Conservation (phyloP, 2,113 vertebrate genomes). For the Chionomys nivalis region DNA sequence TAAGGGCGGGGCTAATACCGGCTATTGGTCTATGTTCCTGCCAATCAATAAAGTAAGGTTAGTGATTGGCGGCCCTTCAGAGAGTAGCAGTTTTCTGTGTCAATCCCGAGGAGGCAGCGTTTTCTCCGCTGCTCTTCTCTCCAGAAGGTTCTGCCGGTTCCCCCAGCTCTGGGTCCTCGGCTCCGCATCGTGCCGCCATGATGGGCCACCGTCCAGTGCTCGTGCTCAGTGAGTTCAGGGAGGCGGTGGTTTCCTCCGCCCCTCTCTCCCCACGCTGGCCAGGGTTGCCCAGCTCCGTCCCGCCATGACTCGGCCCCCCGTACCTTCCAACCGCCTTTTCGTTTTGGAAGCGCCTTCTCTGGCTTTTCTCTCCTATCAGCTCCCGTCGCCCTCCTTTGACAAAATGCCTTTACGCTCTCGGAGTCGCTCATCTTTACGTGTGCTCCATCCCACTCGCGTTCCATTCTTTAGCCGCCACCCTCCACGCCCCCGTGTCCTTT, state of each 20-base stretch:
- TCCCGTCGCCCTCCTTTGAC: rapidly evolving
- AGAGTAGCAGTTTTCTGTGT: neutral
- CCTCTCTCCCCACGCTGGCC: too few relatives aligned
- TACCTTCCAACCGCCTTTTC: neutral
- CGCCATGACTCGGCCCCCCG: neutral
- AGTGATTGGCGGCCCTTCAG: neutral
- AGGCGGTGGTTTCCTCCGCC: neutral
- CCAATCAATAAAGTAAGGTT: rapidly evolving
- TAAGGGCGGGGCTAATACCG: neutral
- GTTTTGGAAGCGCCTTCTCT: neutral
- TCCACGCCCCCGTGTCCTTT: neutral
- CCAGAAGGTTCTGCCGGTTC: conserved; percentile 87
- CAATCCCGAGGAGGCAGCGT: conserved; percentile 35
- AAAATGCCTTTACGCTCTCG: neutral
- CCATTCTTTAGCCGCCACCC: neutral
- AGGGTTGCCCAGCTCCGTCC: neutral
- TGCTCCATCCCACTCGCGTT: neutral
- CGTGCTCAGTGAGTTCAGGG: conserved; percentile 92
- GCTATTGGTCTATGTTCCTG: neutral
- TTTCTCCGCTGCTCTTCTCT: conserved; percentile 63
- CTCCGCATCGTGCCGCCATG: conserved; percentile 84
- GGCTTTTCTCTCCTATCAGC: rapidly evolving
- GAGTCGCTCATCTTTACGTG: neutral
- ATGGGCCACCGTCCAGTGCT: conserved; percentile 94
- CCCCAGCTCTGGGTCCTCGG: conserved; percentile 20